phyloP scores from a whole-genome alignment of 2,888 invertebrate species.

The Chaetoderma sp. region DNA sequence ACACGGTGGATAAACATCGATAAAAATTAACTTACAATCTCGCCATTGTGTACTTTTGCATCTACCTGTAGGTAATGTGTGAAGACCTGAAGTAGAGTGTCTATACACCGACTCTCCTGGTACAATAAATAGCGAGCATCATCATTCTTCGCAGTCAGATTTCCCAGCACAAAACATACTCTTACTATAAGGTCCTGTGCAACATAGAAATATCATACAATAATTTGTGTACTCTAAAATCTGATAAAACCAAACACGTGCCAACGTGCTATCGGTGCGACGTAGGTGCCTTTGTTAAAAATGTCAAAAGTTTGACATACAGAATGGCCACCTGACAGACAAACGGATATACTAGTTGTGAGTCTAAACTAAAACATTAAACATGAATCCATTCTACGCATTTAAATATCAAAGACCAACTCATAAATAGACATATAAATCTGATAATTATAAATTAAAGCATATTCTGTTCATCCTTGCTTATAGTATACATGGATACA shows the following conservation, averaged over 20 bases:
- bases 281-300: too few relatives aligned
- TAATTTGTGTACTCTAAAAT: background rate
- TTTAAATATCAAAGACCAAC: too few relatives aligned
- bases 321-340: too few relatives aligned
- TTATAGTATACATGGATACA: too few relatives aligned
- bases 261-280: background rate
- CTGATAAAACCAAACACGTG: background rate
- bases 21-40: background rate
- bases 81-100: constrained; percentile 60
- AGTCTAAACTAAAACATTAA: too few relatives aligned
- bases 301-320: too few relatives aligned
- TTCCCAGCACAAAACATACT: constrained; percentile 85
- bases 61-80: constrained; percentile 59
- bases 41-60: constrained; percentile 46
- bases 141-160: constrained; percentile 84
- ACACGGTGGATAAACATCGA: too few relatives aligned
- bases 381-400: too few relatives aligned
- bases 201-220: background rate
- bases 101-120: constrained; percentile 58
- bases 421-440: too few relatives aligned
- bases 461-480: too few relatives aligned
- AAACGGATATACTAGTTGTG: too few relatives aligned
- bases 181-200: constrained; percentile 78
- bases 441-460: too few relatives aligned
- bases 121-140: constrained; percentile 73